These are phyloP conservation scores for Chamaetylas fuelleborni DNA, from an alignment of 2,113 vertebrate species.

Conservation along the genomic window DNA sequence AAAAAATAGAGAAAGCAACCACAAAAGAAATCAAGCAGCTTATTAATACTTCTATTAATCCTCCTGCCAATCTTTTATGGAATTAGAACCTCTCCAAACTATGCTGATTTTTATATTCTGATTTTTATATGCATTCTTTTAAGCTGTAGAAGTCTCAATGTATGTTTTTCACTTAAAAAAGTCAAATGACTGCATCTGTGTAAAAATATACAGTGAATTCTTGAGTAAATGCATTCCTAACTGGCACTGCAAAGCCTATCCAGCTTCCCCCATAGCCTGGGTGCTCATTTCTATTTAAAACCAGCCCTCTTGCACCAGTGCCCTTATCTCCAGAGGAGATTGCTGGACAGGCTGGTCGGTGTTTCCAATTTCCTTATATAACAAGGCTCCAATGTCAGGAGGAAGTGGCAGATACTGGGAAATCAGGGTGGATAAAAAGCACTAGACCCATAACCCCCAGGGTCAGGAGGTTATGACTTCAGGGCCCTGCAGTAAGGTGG, in stretches of 20 bases:
- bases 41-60: not conserved
- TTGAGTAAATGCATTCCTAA: not conserved
- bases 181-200: not conserved
- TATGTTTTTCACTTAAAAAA: not conserved
- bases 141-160: not conserved
- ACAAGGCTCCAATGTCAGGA: constrained; percentile 77
- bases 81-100: not conserved
- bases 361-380: constrained; percentile 91
- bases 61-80: not conserved
- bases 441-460: constrained; percentile 77
- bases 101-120: not conserved
- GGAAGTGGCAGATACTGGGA: constrained; percentile 77
- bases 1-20: not conserved
- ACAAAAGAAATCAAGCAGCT: not conserved
- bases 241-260: not conserved
- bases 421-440: constrained; percentile 79
- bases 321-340: constrained; percentile 74
- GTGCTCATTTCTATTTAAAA: constrained; percentile 62
- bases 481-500: constrained; percentile 76
- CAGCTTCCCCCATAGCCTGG: not conserved
- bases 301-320: constrained; percentile 72
- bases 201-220: not conserved
- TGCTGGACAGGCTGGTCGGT: constrained; percentile 52
- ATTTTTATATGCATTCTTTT: not conserved
- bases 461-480: constrained; percentile 82